These are phyloP conservation scores for Phylloscopus collybita DNA, from an alignment of 2,797 vertebrate genomes.

Conservation along the genomic window DNA sequence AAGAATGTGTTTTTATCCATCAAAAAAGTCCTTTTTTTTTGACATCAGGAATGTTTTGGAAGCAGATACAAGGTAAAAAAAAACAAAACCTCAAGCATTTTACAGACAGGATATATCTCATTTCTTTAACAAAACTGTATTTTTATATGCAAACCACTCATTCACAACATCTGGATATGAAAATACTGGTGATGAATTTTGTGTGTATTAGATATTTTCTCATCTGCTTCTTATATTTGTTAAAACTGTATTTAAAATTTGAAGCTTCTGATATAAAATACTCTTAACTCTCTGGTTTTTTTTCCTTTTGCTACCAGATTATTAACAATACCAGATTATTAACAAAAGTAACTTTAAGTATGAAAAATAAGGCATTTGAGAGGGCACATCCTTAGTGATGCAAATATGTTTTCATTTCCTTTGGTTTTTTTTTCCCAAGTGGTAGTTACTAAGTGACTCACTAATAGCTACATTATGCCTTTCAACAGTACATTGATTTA, in stretches of 20 bases:
- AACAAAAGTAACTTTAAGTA: background rate
- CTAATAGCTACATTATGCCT: conserved; percentile 19
- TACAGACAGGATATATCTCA: background rate
- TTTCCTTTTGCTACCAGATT: background rate
- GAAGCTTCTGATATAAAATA: background rate
- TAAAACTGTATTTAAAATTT: background rate
- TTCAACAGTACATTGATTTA: conserved; percentile 22
- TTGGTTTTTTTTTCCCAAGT: conserved; percentile 3
- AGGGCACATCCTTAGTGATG: background rate
- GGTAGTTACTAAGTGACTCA: conserved; percentile 10
- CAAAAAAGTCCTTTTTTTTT: background rate
- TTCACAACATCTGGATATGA: background rate
- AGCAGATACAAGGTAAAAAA: background rate
- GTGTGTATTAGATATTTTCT: background rate
- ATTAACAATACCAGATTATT: background rate
- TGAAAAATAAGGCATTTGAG: background rate
- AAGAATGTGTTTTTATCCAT: background rate
- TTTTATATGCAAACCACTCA: background rate
- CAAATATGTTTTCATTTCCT: conserved; percentile 21
- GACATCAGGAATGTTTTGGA: background rate
- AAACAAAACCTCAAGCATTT: background rate
- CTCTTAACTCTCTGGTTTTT: background rate
- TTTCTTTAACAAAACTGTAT: background rate
- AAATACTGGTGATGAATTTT: background rate
- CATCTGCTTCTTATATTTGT: background rate